Percentiles rank a stretch among this genome's conserved stretches.
These are phyloP conservation scores for Actenoides lindsayi DNA, from an alignment of 2,113 vertebrate species.

Conservation along the genomic window DNA sequence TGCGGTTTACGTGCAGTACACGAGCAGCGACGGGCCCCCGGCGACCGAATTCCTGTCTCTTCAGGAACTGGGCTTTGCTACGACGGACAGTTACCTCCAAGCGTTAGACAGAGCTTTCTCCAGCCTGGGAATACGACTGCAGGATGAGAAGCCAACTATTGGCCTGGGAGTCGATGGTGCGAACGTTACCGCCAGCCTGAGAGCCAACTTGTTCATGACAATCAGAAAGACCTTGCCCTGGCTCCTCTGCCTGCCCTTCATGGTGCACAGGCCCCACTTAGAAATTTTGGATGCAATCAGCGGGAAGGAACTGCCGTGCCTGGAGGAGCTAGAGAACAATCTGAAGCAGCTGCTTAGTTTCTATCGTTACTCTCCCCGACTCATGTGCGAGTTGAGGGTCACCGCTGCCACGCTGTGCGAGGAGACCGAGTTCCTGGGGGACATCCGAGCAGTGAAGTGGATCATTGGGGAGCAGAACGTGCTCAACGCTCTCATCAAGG, in stretches of 20 bases:
- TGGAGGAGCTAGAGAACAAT: constrained; percentile 96
- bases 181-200: constrained; percentile 85
- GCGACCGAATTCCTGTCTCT: constrained; percentile 92
- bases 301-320: constrained; percentile 92
- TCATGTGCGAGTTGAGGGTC: constrained; percentile 89
- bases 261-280: constrained; percentile 93
- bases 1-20: constrained; percentile 91
- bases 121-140: constrained; percentile 85
- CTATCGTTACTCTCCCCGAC: constrained; percentile 93
- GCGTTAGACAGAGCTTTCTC: constrained; percentile 90
- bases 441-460: constrained; percentile 92
- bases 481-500: constrained; percentile 95
- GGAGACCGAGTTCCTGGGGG: constrained; percentile 93
- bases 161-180: constrained; percentile 91
- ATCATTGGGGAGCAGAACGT: constrained; percentile 95
- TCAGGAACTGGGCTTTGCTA: constrained; percentile 85
- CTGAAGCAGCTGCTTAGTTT: constrained; percentile 95
- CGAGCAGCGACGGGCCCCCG: constrained; percentile 85
- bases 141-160: constrained; percentile 88
- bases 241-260: constrained; percentile 92
- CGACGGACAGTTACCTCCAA: constrained; percentile 92
- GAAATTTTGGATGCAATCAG: constrained; percentile 94
- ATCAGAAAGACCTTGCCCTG: constrained; percentile 92
- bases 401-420: constrained; percentile 90
- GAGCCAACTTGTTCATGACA: constrained; percentile 88